A percentile compares a stretch with the other conserved stretches of the same genome.
Conservation (phyloP, 2,113 vertebrate species). For the Chelonoidis abingdonii region DNA sequence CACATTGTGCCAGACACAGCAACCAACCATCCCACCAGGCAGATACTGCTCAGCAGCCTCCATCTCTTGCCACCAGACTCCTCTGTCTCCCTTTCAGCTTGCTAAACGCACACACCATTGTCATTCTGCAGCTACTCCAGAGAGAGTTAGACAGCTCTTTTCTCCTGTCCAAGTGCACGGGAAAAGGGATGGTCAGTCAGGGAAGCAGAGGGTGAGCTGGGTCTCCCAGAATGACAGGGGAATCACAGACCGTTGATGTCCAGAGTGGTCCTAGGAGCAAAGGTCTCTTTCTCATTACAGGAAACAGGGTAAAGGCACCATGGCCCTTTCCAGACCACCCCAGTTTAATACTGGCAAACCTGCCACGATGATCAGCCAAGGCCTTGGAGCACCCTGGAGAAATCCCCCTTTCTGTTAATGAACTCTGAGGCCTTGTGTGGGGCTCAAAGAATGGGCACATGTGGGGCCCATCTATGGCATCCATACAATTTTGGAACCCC, state of each 20-base stretch:
- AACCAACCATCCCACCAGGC: background rate
- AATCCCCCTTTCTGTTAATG: background rate
- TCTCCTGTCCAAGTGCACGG: constrained; percentile 27
- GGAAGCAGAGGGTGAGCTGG: background rate
- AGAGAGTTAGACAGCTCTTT: constrained; percentile 23
- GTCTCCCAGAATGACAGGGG: background rate
- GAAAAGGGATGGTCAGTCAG: background rate
- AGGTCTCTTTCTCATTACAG: background rate
- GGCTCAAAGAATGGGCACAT: background rate
- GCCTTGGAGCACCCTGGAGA: background rate
- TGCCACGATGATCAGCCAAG: background rate
- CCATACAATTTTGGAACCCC: background rate
- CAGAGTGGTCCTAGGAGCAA: background rate
- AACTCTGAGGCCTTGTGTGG: background rate
- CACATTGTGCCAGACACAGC: background rate
- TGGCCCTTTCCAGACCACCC: background rate
- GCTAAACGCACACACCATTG: background rate
- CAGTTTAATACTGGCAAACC: background rate
- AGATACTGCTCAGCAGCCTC: background rate
- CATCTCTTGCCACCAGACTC: background rate
- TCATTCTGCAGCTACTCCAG: constrained; percentile 30
- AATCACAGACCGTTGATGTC: background rate
- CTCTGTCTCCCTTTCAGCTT: background rate
- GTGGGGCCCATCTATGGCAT: background rate
- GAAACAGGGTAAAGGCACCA: background rate